Evolutionary conservation across 2,888 invertebrate species (phyloP).

Genomic region (Fragum whitleyi): DNA sequence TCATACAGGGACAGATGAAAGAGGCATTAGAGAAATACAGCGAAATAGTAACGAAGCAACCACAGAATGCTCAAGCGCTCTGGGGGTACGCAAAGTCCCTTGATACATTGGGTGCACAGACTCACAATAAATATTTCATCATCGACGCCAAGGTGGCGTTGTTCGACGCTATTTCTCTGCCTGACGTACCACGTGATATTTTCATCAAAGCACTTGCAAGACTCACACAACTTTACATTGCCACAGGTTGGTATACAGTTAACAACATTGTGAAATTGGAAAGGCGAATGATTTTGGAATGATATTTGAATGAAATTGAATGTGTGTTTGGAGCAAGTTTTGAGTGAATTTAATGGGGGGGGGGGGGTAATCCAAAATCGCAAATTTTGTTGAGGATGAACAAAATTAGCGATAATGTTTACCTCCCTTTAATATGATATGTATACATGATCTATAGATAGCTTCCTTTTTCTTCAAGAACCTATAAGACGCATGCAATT

Average conservation of each 20-base stretch:
- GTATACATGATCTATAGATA: no score
- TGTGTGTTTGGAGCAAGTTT: no score
- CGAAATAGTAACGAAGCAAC: background rate
- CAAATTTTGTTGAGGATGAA: no score
- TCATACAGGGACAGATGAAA: background rate
- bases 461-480: no score
- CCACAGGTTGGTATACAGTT: background rate
- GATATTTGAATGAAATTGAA: no score
- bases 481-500: no score
- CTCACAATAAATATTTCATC: background rate
- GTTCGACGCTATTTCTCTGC: background rate
- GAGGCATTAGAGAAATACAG: background rate
- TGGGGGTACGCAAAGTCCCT: background rate
- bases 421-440: no score
- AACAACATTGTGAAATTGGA: no score
- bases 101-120: background rate
- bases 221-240: conserved; percentile 1
- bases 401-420: no score
- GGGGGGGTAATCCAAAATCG: no score
- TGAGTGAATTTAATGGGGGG: no score
- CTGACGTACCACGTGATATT: conserved; percentile 3
- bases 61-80: background rate
- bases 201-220: background rate
- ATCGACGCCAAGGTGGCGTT: background rate
- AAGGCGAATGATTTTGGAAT: no score